These are phyloP conservation scores for Drosophila willistoni DNA, from an alignment of 1,140 invertebrate genomes.

Conservation along the genomic window DNA sequence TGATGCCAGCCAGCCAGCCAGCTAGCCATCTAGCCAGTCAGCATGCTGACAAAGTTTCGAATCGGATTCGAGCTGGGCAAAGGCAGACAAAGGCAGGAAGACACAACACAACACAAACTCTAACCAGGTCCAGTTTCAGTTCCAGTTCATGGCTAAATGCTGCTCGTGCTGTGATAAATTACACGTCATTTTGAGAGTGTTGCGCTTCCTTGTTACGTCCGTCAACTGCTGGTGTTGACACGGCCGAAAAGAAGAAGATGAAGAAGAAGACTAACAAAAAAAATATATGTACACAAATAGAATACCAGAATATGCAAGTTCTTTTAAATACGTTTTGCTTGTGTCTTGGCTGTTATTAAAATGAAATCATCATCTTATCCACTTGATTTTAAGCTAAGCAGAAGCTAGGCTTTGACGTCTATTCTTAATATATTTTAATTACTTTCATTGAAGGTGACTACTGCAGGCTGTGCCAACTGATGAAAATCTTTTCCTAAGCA, in stretches of 20 bases:
- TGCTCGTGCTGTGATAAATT: constrained; percentile 32
- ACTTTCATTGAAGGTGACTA: no score
- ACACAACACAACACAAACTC: constrained; percentile 5
- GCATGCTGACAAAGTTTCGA: constrained; percentile 2
- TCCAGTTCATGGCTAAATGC: constrained; percentile 30
- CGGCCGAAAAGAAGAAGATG: not conserved
- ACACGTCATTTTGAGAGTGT: constrained; percentile 26
- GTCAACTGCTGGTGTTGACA: constrained; percentile 33
- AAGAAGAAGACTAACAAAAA: not conserved
- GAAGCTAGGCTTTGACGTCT: not conserved
- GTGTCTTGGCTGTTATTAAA: constrained; percentile 18
- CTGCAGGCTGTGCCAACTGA: no score
- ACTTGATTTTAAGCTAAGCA: not conserved
- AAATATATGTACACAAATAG: not conserved
- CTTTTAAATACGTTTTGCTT: constrained; percentile 1
- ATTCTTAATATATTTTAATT: no score
- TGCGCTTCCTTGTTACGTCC: constrained; percentile 31
- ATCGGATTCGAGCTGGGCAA: not conserved
- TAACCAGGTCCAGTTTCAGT: constrained; percentile 8
- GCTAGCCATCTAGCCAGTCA: not conserved
- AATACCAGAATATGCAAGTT: constrained; percentile 16
- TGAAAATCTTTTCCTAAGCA: no score
- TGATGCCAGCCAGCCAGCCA: no score
- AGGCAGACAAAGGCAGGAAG: not conserved
- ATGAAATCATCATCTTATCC: constrained; percentile 24